Conservation (phyloP, 53 echinoderm and acorn worm genomes). For the Apostichopus leukothele region DNA sequence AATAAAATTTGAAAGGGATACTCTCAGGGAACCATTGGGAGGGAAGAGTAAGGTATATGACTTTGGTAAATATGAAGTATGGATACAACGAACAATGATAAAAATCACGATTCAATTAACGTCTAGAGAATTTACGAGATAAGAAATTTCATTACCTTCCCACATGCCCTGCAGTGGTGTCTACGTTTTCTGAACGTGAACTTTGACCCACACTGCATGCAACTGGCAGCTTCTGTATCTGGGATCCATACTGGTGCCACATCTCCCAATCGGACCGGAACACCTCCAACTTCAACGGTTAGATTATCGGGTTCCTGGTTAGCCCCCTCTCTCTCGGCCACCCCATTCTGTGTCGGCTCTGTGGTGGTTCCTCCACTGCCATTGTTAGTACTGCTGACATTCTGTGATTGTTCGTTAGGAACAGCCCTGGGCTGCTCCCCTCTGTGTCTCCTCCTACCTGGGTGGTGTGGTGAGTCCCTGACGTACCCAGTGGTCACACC, state of each 20-base stretch:
- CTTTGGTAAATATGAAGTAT: too few relatives aligned
- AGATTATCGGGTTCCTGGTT: constrained; percentile 21
- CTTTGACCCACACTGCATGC: constrained; percentile 84
- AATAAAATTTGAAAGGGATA: too few relatives aligned
- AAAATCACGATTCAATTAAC: too few relatives aligned
- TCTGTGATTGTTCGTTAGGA: not conserved
- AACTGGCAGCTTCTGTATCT: constrained; percentile 76
- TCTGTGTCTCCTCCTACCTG: constrained; percentile 22
- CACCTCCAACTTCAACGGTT: constrained; percentile 43
- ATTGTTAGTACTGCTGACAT: constrained; percentile 30
- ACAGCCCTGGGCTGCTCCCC: constrained; percentile 10
- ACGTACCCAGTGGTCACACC: constrained; percentile 36
- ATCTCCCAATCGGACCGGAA: constrained; percentile 68
- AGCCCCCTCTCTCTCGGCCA: constrained; percentile 29
- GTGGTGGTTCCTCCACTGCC: not conserved
- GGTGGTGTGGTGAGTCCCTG: constrained; percentile 14
- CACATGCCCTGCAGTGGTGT: constrained; percentile 98
- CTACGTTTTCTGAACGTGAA: constrained; percentile 96
- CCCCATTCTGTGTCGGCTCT: constrained; percentile 24
- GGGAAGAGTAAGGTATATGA: too few relatives aligned
- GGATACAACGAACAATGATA: too few relatives aligned
- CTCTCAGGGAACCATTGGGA: too few relatives aligned
- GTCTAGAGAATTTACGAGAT: too few relatives aligned
- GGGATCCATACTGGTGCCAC: constrained; percentile 97
- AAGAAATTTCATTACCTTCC: constrained; percentile 71